Conservation (phyloP, 2,888 invertebrate species). For the Trachelus troglodyta region DNA sequence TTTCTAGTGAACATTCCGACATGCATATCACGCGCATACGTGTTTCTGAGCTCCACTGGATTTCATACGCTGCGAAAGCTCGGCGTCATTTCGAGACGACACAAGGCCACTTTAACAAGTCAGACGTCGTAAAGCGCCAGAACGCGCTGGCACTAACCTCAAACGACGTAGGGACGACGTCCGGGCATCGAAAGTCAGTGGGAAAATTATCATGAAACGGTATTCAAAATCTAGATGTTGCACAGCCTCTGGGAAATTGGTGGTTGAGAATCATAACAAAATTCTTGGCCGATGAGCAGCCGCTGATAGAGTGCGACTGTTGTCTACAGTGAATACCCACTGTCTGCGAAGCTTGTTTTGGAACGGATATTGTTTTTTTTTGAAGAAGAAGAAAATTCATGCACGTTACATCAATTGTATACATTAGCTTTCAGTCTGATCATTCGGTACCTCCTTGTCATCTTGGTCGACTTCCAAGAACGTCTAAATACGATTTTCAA, state of each 20-base stretch:
- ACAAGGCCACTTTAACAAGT: neutral
- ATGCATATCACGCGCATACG: neutral
- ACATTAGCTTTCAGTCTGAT: neutral
- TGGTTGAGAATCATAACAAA: neutral
- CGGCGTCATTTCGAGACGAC: neutral
- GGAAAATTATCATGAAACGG: neutral
- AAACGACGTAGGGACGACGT: neutral
- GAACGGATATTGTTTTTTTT: neutral
- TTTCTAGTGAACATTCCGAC: neutral
- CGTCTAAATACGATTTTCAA: neutral
- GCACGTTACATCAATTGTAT: neutral
- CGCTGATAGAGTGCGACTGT: neutral
- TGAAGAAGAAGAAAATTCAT: fast-evolving
- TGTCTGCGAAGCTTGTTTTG: neutral
- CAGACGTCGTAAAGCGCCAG: neutral
- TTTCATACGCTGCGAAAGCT: neutral
- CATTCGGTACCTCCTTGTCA: neutral
- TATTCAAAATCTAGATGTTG: neutral
- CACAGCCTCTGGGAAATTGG: neutral
- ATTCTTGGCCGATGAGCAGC: neutral
- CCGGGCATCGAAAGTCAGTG: neutral
- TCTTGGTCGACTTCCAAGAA: neutral
- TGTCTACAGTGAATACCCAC: neutral
- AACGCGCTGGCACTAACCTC: neutral
- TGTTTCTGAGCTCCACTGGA: neutral